A percentile compares a stretch with the other conserved stretches of the same genome.
Evolutionary conservation across 2,888 invertebrate genomes (phyloP).

Genomic region (Tinea semifulvella): DNA sequence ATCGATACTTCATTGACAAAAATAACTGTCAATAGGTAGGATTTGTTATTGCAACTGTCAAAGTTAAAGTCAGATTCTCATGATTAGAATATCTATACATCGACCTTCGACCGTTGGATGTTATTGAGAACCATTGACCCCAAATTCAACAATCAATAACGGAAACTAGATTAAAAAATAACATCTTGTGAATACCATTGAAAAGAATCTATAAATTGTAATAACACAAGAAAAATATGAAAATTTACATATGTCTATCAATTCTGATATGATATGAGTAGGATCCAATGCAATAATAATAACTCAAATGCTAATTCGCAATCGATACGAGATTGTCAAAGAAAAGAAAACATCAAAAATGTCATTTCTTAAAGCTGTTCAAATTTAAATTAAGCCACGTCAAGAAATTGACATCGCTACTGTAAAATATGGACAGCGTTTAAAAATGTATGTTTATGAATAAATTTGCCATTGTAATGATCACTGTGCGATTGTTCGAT

Average conservation of each 20-base stretch:
- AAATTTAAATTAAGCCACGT: conserved; percentile 47
- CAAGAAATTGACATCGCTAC: conserved; percentile 44
- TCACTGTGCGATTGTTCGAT: conserved; percentile 26
- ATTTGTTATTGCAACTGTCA: no score
- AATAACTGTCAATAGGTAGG: no score
- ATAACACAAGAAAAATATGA: not conserved
- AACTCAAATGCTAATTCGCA: conserved; percentile 49
- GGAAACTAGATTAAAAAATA: conserved; percentile 59
- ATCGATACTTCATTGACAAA: no score
- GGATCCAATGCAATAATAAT: conserved; percentile 50
- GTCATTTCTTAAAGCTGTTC: conserved; percentile 30
- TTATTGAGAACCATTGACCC: conserved; percentile 9
- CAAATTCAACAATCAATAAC: conserved; percentile 26
- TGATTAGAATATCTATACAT: conserved; percentile 2
- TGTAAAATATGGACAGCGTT: conserved; percentile 39
- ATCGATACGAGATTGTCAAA: conserved; percentile 37
- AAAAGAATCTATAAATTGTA: conserved; percentile 27
- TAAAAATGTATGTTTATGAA: conserved; percentile 42
- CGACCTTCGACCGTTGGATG: conserved; percentile 6
- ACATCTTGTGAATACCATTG: conserved; percentile 33
- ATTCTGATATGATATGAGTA: conserved; percentile 47
- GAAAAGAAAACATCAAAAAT: conserved; percentile 24
- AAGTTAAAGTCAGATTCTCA: no score
- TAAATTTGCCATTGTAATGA: conserved; percentile 50
- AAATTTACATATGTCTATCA: conserved; percentile 62